phyloP scores from a whole-genome alignment of 2,888 invertebrate genomes.

The Lycia hirtaria region DNA sequence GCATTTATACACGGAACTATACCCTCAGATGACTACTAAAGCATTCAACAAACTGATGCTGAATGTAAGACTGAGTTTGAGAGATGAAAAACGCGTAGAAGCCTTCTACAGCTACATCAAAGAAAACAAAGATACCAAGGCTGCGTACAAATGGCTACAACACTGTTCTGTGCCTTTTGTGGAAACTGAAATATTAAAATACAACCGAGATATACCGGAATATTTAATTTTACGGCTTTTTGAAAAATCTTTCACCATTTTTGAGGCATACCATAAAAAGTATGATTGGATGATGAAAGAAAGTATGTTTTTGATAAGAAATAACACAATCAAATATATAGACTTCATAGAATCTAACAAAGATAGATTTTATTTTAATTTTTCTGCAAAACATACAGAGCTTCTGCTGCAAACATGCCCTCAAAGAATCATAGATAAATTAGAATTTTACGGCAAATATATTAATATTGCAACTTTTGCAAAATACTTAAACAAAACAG shows the following conservation, averaged over 20 bases:
- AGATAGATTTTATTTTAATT: slow-evolving; percentile 34
- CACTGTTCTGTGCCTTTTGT: slow-evolving; percentile 63
- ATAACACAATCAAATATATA: slow-evolving; percentile 53
- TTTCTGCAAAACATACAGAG: slow-evolving; percentile 54
- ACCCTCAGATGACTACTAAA: slow-evolving; percentile 62
- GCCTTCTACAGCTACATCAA: slow-evolving; percentile 62
- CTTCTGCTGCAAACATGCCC: slow-evolving; percentile 58
- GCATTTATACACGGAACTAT: slow-evolving; percentile 56
- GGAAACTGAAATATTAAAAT: slow-evolving; percentile 51
- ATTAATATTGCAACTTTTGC: slow-evolving; percentile 58
- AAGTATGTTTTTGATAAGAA: slow-evolving; percentile 47
- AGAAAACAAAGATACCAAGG: slow-evolving; percentile 42
- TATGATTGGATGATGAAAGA: slow-evolving; percentile 11
- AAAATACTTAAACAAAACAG: slow-evolving; percentile 54
- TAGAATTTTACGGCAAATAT: slow-evolving; percentile 40
- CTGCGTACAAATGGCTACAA: slow-evolving; percentile 65
- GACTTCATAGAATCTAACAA: slow-evolving; percentile 49
- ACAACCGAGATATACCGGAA: slow-evolving; percentile 37
- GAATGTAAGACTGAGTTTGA: slow-evolving; percentile 60
- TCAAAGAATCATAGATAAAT: slow-evolving; percentile 56
- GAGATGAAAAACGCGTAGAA: slow-evolving; percentile 61
- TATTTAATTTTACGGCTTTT: slow-evolving; percentile 57
- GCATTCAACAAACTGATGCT: slow-evolving; percentile 62
- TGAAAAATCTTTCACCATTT: slow-evolving; percentile 54
- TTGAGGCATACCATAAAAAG: slow-evolving; percentile 43